Conservation (phyloP, 2,797 vertebrate species). For the Denticeps clupeoides region DNA sequence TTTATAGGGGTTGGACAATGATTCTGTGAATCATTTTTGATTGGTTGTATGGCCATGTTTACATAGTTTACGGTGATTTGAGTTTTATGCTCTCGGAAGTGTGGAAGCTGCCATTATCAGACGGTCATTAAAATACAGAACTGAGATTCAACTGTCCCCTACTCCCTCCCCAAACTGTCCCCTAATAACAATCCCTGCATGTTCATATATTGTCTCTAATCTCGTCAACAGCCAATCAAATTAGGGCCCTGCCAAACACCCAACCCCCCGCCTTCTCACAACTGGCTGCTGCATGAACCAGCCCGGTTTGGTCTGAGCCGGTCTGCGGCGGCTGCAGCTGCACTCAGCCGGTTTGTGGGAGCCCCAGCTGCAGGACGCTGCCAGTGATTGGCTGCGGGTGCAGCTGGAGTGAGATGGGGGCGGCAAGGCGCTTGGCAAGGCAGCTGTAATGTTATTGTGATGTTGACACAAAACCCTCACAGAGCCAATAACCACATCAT, state of each 20-base stretch:
- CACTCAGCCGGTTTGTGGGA: conserved; percentile 54
- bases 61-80: too few relatives aligned
- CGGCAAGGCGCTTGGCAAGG: not conserved
- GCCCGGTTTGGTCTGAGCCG: conserved; percentile 49
- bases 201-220: conserved; percentile 9
- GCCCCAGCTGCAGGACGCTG: conserved; percentile 47
- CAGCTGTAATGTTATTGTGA: conserved; percentile 1
- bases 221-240: conserved; percentile 38
- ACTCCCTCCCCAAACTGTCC: conserved; percentile 10
- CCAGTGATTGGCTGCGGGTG: conserved; percentile 40
- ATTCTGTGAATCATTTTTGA: too few relatives aligned
- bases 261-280: conserved; percentile 23
- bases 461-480: too few relatives aligned
- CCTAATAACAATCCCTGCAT: conserved; percentile 8
- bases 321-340: conserved; percentile 50
- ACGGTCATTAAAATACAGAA: too few relatives aligned
- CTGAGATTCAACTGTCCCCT: too few relatives aligned
- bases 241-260: too few relatives aligned
- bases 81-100: too few relatives aligned
- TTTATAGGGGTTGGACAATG: too few relatives aligned
- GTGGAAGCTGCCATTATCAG: too few relatives aligned
- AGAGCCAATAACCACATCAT: not conserved
- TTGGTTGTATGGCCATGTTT: too few relatives aligned
- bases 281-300: conserved; percentile 46
- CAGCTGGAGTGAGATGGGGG: conserved; percentile 40